Base-by-base conservation (phyloP, 2,797 vertebrate species). In the Pristis pectinata region DNA sequence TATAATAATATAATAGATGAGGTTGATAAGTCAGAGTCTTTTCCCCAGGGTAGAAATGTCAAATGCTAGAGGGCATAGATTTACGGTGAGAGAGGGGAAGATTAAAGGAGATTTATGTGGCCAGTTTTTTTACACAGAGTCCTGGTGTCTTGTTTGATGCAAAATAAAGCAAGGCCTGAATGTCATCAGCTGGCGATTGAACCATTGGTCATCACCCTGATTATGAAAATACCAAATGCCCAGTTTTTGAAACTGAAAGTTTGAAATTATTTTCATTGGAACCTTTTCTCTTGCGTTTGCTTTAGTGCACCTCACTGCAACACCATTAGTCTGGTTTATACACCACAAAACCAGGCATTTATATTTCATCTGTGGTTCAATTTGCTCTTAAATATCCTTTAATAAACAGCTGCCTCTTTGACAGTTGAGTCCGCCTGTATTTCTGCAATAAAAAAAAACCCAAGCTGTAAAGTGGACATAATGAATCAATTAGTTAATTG, bases 401-500 rank as follows among this genome's bases (percentile, higher is more conserved):
- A 94, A 74, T 76, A 94, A 94, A 94, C 70, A 94, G 67, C 92
- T 72, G 92, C 92, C 30, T 49, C 92, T 72, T 49, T 94, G 92
- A 76, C 27, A 49, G 30, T 76, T 76, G 44, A 76, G 24, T 49
- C 70, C 24, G 27, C 24, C 70, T 76, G 67, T 76, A 56, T 70
- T 74, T 41, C 92, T 56, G 70, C 27, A 74, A 74, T 64, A 72
- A 93, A 76, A 74, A 34, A 94, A 41, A 15, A 13, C 44, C 67
- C 70, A 94, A 53, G 67, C 70, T 76, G 92, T 94, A 94, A 94
- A 76, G 92, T 94, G 92, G 70, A 94, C 70, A 61, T 76, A 94
- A 94, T 94, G 92, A 94, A 94, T 74, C 67, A 94, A 94, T 94
- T 94, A 94, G 92, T 76, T 94, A 94, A 94, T 94, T 94, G 92